Evolutionary conservation across 2,888 invertebrate species (phyloP), one percentile per base, ranked within the genome.

Genomic region (Trachelus iudaicus): DNA sequence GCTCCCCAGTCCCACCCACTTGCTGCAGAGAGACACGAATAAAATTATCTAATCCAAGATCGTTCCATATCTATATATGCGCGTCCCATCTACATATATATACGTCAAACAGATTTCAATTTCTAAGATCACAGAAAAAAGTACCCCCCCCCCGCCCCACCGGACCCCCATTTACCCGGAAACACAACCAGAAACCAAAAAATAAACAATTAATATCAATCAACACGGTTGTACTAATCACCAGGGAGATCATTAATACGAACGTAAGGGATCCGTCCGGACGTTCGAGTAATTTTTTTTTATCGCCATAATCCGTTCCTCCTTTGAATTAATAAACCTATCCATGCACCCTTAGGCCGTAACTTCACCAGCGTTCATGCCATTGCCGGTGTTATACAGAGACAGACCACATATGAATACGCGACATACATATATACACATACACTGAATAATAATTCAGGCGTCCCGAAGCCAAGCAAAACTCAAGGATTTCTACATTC

Each of bases 401-500:
- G 23, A 23, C 23, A 23, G 9, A 56, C 23, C 23, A 9, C 40
- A 23, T 40, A 15, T 9, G 40, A 56, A 23, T 23, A 23, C 6
- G 9, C 15, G 40, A 6, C 6, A 6, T 23, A 56, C 23, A 23
- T 56, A 40, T 15, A 15, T 23, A 40, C 15, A 15, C 1, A 40
- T 35, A 35, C 35, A 15, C 23, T 56, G 56, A 15, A 56, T 56
- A 56, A 56, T 56, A 56, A 56, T 56, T 56, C 56, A 23, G 23
- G 56, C 56, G 23, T 56, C 56, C 56, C 56, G 56, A 23, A 56
- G 56, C 56, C 76, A 69, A 76, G 71, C 73, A 76, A 37, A 68
- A 76, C 75, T 79, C 87, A 87, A 87, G 87, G 85, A 86, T 87
- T 86, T 86, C 85, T 81, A 86, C 86, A 85, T 87, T 87, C 85